These are phyloP conservation scores for Phyllotreta cruciferae DNA, from an alignment of 2,888 invertebrate genomes.

Conservation along the genomic window DNA sequence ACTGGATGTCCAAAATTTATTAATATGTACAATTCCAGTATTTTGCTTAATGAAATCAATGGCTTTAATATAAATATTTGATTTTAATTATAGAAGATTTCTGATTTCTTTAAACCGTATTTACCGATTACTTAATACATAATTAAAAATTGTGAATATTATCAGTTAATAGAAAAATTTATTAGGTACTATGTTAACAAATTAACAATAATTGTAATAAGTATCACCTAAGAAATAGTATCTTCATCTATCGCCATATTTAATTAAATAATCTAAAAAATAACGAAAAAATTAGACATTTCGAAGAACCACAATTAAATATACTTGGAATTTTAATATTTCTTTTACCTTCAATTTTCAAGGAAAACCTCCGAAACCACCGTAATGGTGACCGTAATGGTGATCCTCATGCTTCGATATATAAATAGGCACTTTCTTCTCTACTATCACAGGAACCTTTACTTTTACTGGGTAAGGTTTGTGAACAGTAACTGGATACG, in stretches of 20 bases:
- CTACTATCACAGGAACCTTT: slow-evolving; percentile 67
- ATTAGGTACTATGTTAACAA: not conserved
- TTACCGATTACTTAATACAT: too few relatives aligned
- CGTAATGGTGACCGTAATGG: slow-evolving; percentile 37
- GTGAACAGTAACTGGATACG: slow-evolving; percentile 64
- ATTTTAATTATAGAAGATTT: too few relatives aligned
- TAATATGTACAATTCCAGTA: too few relatives aligned
- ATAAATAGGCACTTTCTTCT: slow-evolving; percentile 62
- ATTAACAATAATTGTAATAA: slow-evolving; percentile 7
- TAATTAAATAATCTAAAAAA: not conserved
- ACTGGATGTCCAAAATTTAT: too few relatives aligned
- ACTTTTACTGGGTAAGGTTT: slow-evolving; percentile 66
- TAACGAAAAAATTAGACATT: slow-evolving; percentile 6
- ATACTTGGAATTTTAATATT: not conserved
- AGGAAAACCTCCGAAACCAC: slow-evolving; percentile 27
- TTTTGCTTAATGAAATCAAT: too few relatives aligned
- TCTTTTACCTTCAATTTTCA: slow-evolving; percentile 5
- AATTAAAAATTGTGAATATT: too few relatives aligned
- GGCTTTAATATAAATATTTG: too few relatives aligned
- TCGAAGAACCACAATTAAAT: too few relatives aligned
- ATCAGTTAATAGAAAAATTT: too few relatives aligned
- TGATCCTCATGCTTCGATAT: slow-evolving; percentile 49
- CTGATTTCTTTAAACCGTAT: too few relatives aligned
- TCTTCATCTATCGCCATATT: slow-evolving; percentile 11
- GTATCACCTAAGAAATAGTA: slow-evolving; percentile 12